Evolutionary conservation across 2,113 vertebrate genomes (phyloP).

Genomic region (Anhinga rufa): DNA sequence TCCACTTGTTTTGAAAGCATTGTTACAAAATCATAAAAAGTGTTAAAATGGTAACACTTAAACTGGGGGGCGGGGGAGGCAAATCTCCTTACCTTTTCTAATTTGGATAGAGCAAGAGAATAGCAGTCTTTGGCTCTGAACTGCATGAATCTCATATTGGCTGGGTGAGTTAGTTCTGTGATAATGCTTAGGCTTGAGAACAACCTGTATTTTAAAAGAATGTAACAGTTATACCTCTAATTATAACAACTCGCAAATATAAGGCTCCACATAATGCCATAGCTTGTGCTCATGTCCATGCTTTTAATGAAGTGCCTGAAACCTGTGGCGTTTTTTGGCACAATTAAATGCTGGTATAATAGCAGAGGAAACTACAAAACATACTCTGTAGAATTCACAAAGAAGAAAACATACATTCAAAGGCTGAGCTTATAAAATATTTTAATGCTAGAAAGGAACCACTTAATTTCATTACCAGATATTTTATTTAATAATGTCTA

Average conservation of each 20-base stretch:
- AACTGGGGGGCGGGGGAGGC: neutral
- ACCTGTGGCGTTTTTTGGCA: neutral
- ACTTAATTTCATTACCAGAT: neutral
- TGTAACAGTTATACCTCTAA: neutral
- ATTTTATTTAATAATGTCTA: neutral
- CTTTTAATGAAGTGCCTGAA: neutral
- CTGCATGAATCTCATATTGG: constrained; percentile 99
- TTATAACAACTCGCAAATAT: neutral
- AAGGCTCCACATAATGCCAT: neutral
- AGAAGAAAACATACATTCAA: neutral
- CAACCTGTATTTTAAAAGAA: constrained; percentile 74
- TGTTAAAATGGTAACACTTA: neutral
- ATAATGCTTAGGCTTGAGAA: constrained; percentile 97
- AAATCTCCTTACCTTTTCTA: constrained; percentile 87
- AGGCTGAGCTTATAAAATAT: neutral
- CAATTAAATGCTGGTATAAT: neutral
- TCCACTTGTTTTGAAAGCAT: neutral
- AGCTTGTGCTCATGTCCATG: neutral
- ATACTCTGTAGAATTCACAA: neutral
- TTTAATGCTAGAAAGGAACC: neutral
- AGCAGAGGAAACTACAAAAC: neutral
- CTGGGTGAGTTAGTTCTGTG: constrained; percentile 94
- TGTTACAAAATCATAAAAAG: neutral
- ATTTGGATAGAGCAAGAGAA: constrained; percentile 92
- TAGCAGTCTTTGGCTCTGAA: constrained; percentile 98